Conservation (phyloP, 2,888 invertebrate species). For the Parnassius mnemosyne region DNA sequence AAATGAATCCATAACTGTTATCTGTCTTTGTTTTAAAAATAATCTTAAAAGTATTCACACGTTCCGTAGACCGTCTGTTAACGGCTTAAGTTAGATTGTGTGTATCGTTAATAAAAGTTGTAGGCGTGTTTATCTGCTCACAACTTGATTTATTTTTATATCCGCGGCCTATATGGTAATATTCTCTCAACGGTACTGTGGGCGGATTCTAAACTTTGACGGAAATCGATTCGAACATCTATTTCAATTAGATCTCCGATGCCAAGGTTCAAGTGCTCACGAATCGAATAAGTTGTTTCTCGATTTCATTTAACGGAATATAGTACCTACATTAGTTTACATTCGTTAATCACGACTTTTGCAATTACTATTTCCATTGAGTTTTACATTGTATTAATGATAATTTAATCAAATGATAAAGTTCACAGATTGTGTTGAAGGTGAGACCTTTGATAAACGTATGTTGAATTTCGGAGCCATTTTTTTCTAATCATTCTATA, state of each 20-base stretch:
- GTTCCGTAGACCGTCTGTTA: conserved; percentile 15
- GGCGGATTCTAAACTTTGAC: conserved; percentile 64
- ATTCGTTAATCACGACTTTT: conserved; percentile 2
- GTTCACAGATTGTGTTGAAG: no score
- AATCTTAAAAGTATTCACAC: conserved; percentile 18
- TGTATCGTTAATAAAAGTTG: conserved; percentile 26
- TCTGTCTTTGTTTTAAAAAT: neutral
- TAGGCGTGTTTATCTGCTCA: conserved; percentile 33
- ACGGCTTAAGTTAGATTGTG: conserved; percentile 21
- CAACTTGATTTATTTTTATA: conserved; percentile 42
- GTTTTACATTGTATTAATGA: no score
- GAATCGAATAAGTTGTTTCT: conserved; percentile 65
- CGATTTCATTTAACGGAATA: conserved; percentile 2
- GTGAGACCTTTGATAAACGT: no score
- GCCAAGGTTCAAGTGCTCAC: conserved; percentile 59
- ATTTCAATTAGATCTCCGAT: conserved; percentile 61
- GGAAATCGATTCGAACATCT: conserved; percentile 63
- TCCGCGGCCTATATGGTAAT: conserved; percentile 44
- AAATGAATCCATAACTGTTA: neutral
- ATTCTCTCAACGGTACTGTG: conserved; percentile 49
- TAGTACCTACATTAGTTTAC: neutral
- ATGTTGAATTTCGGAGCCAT: no score
- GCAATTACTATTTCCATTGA: no score
- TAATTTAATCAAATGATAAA: no score
- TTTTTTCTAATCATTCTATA: no score